Conservation (phyloP, 2,113 vertebrate genomes). For the Pelusios castaneus region DNA sequence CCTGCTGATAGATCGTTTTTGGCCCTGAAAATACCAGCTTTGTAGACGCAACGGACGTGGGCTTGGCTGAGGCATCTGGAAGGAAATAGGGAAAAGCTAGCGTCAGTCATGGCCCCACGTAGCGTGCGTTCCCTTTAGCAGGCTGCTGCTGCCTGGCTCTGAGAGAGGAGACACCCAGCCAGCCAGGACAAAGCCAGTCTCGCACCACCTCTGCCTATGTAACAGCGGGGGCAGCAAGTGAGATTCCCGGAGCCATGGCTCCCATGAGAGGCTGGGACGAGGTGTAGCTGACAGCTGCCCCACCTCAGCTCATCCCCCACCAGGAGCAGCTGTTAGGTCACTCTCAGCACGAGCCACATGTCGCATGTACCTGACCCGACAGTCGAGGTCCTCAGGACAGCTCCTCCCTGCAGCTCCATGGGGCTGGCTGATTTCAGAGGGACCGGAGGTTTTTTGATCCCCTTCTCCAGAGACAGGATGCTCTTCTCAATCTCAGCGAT, state of each 20-base stretch:
- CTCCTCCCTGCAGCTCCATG: not conserved
- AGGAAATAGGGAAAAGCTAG: not conserved
- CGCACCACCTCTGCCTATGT: no score
- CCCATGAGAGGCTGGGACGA: not conserved
- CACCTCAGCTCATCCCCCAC: no score
- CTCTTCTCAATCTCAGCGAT: slow-evolving; percentile 69
- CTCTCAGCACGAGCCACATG: not conserved
- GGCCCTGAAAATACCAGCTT: slow-evolving; percentile 80
- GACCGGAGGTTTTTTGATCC: slow-evolving; percentile 62
- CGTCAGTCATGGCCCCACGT: not conserved
- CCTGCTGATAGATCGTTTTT: slow-evolving; percentile 72
- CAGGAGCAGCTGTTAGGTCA: not conserved
- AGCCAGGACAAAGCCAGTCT: not conserved
- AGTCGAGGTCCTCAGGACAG: slow-evolving; percentile 16
- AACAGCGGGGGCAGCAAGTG: no score
- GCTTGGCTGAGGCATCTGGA: slow-evolving; percentile 72
- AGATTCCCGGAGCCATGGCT: not conserved
- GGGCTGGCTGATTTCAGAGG: slow-evolving; percentile 68
- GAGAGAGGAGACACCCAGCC: not conserved
- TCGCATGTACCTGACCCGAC: slow-evolving; percentile 27
- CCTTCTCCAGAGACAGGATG: slow-evolving; percentile 74
- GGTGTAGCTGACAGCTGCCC: not conserved
- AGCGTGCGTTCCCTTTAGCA: not conserved
- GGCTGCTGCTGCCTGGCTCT: not conserved
- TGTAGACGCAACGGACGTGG: slow-evolving; percentile 79